Evolutionary conservation across 1,140 invertebrate species (phyloP).

Genomic region (Colletes latitarsis): DNA sequence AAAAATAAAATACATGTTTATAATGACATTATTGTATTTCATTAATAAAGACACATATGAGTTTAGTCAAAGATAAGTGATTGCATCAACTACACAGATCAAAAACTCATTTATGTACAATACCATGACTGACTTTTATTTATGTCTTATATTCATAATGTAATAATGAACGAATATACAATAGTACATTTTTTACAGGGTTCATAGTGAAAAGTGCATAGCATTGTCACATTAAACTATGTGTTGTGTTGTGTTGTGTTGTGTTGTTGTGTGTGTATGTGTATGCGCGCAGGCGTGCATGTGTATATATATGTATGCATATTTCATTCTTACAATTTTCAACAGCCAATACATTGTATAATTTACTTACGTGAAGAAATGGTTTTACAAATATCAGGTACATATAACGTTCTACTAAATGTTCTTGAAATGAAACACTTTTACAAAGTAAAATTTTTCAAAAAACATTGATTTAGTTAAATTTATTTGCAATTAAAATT

Average conservation of each 20-base stretch:
- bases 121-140: constrained; percentile 44
- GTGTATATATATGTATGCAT: constrained; percentile 4
- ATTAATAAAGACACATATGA: not conserved
- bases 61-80: not conserved
- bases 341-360: constrained; percentile 18
- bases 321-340: not conserved
- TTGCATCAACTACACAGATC: not conserved
- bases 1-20: not conserved
- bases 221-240: constrained; percentile 18
- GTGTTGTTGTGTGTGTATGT: too few relatives aligned
- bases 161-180: constrained; percentile 46
- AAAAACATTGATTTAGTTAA: not conserved
- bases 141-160: constrained; percentile 34
- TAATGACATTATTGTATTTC: not conserved
- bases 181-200: constrained; percentile 26
- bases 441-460: not conserved
- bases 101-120: constrained; percentile 41
- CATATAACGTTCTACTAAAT: constrained; percentile 10
- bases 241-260: not conserved
- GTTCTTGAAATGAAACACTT: not conserved
- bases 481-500: not conserved
- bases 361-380: constrained; percentile 5
- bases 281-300: too few relatives aligned
- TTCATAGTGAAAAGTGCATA: constrained; percentile 35
- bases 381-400: constrained; percentile 13